phyloP scores from a whole-genome alignment of 2,113 vertebrate genomes.

The Oncorhynchus masou region DNA sequence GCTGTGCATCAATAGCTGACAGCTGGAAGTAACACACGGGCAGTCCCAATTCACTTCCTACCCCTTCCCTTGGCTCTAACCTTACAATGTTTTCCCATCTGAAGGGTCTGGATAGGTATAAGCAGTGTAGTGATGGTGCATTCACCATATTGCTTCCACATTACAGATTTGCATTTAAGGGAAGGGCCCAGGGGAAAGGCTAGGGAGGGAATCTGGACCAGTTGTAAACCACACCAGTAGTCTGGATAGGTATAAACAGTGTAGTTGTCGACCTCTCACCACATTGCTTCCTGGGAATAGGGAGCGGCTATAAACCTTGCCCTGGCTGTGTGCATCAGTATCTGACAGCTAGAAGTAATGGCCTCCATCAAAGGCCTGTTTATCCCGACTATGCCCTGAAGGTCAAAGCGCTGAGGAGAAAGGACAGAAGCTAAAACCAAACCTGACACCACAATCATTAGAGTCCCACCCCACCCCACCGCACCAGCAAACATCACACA shows the following conservation, averaged over 20 bases:
- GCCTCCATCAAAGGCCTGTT: constrained; percentile 36
- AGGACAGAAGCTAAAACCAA: not conserved
- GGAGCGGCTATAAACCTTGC: not conserved
- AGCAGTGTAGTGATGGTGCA: no score
- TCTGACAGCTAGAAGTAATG: constrained; percentile 41
- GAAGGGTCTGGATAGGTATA: no score
- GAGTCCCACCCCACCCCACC: not conserved
- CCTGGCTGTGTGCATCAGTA: not conserved
- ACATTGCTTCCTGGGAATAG: not conserved
- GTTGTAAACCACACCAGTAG: no score
- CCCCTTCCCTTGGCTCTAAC: no score
- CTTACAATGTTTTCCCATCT: no score
- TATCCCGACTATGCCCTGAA: constrained; percentile 29
- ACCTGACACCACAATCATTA: constrained; percentile 6
- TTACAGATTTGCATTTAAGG: no score
- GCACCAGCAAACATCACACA: not conserved
- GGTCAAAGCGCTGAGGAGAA: constrained; percentile 26
- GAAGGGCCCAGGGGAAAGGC: not conserved
- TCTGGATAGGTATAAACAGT: no score
- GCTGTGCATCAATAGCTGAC: no score
- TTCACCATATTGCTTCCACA: no score
- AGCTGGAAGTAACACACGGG: no score
- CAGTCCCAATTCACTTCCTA: no score
- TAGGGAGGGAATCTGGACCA: not conserved
- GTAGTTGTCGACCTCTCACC: no score